phyloP scores from a whole-genome alignment of 2,113 vertebrate genomes.

The Platysternon megacephalum region DNA sequence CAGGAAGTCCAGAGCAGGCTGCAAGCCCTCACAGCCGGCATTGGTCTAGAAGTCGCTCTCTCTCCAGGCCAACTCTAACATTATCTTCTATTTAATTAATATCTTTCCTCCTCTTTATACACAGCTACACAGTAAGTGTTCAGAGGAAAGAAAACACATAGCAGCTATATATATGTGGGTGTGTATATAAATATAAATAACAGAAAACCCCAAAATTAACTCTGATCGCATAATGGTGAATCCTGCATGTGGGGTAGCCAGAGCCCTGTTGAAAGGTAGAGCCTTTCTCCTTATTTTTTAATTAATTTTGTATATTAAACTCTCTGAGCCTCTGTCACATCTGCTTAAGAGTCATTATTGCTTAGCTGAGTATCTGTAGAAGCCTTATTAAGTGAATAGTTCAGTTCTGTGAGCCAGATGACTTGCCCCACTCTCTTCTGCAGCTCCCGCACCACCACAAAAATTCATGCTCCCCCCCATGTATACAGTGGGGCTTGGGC shows the following conservation, averaged over 20 bases:
- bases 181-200: conserved; percentile 21
- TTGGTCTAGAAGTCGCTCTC: conserved; percentile 50
- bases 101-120: conserved; percentile 71
- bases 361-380: conserved; percentile 70
- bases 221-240: conserved; percentile 56
- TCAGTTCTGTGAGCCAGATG: conserved; percentile 64
- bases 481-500: not conserved
- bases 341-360: conserved; percentile 66
- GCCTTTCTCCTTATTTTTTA: conserved; percentile 63
- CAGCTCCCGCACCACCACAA: conserved; percentile 26
- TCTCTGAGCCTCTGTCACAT: conserved; percentile 75
- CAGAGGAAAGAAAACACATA: conserved; percentile 73
- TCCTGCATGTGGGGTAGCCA: conserved; percentile 61
- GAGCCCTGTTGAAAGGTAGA: conserved; percentile 73
- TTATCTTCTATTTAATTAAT: conserved; percentile 76
- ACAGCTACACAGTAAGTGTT: conserved; percentile 75
- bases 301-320: conserved; percentile 75
- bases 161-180: conserved; percentile 67
- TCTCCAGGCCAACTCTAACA: conserved; percentile 69
- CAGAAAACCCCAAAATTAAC: conserved; percentile 58
- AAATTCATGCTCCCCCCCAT: not conserved
- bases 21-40: conserved; percentile 41
- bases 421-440: conserved; percentile 10
- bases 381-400: conserved; percentile 70
- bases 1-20: conserved; percentile 60